Evolutionary conservation across 2,888 invertebrate species (phyloP), one percentile per base, ranked within the genome.

Genomic region (Dynastes grantii): DNA sequence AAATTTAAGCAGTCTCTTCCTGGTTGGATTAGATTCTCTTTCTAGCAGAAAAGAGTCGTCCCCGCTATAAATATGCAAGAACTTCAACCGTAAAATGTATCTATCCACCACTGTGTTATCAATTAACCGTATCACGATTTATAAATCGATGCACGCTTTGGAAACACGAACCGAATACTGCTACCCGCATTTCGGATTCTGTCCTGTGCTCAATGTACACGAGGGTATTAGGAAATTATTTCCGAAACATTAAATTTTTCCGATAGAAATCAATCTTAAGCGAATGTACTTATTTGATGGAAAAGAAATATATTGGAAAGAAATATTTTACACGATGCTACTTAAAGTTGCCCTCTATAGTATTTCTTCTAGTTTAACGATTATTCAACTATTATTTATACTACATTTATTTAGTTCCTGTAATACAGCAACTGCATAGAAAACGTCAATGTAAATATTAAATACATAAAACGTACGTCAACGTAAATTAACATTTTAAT

Each of bases 51-150:
- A 61, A 29, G 13, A 29, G 2, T 13, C 27, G 11, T 8, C 5
- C 22, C 29, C 29, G 29, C 29, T 9, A 61, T 61, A 61, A 61
- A 61, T 61, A 22, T 61, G 29, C 61, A 61, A 61, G 29, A 61
- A 61, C 22, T 29, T 61, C 61, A 61, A 61, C 27, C 61, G 61
- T 61, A 22, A 61, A 61, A 61, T 61, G 61, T 29, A 61, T 61
- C 61, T 29, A 61, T 61, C 61, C 61, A 61, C 61, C 29, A 11
- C 29, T 29, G 27, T 61, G 61, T 61, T 61, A 61, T 61, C 61
- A 61, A 61, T 61, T 61, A 61, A 61, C 11, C 29, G 61, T 16
- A 61, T 61, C 61, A 61, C 29, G 61, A 22, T 61, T 61, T 61
- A 61, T 61, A 61, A 61, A 61, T 61, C 61, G 61, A 61, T 61